These are phyloP conservation scores for Hippolais icterina DNA, from an alignment of 2,113 vertebrate genomes.

Conservation along the genomic window DNA sequence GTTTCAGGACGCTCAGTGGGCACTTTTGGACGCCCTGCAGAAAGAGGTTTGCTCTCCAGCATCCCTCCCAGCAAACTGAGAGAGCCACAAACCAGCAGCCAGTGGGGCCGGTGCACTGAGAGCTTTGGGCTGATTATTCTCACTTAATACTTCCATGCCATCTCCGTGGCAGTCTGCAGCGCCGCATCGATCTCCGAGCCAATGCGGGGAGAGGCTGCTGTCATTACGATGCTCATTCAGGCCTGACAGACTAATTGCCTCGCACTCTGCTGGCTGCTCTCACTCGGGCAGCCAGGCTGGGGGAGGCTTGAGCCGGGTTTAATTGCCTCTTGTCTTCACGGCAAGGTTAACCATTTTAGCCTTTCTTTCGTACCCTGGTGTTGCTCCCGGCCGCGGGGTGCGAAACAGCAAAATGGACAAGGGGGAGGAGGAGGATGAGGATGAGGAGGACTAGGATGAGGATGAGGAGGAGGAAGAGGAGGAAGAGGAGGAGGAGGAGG, in stretches of 20 bases:
- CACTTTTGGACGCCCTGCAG: not conserved
- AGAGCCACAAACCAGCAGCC: not conserved
- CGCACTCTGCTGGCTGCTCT: not conserved
- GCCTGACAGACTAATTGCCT: constrained; percentile 58
- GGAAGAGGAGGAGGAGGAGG: not conserved
- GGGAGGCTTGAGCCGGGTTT: constrained; percentile 1
- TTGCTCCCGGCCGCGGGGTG: accelerated
- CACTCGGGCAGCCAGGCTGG: not conserved
- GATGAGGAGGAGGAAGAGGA: not conserved
- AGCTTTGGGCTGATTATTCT: constrained; percentile 4
- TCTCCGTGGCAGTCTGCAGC: not conserved
- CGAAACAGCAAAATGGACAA: not conserved
- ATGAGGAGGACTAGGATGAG: too few relatives aligned
- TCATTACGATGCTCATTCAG: constrained; percentile 22
- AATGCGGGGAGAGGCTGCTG: not conserved
- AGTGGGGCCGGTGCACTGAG: accelerated
- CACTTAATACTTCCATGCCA: not conserved
- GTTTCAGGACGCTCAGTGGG: not conserved
- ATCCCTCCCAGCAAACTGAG: not conserved
- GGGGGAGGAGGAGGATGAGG: not conserved
- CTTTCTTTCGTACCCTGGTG: accelerated
- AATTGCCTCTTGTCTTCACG: not conserved
- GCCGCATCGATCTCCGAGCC: not conserved
- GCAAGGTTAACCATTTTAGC: constrained; percentile 42
- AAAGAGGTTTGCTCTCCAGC: not conserved